These are phyloP conservation scores for Globodera ellingtonae DNA, from an alignment of 1,140 invertebrate genomes.

Conservation along the genomic window DNA sequence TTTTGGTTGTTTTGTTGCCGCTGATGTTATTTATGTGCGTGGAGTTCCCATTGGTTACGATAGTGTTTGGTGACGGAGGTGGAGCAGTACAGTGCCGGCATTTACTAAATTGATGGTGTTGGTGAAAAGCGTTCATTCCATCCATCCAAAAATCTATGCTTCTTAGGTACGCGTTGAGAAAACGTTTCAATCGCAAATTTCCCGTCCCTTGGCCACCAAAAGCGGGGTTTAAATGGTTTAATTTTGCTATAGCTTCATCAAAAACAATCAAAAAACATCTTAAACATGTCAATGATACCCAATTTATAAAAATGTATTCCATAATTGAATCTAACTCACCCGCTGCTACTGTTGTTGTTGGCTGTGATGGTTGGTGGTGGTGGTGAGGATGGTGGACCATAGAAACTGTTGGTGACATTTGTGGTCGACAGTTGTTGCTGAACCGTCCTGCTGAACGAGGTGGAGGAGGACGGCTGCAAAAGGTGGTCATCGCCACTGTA, in stretches of 20 bases:
- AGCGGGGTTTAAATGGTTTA: too few relatives aligned
- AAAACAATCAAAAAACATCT: too few relatives aligned
- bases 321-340: too few relatives aligned
- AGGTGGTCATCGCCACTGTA: background rate
- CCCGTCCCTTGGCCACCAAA: too few relatives aligned
- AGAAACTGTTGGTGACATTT: background rate
- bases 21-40: background rate
- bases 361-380: background rate
- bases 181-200: too few relatives aligned
- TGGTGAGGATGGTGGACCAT: background rate
- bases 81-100: background rate
- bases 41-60: background rate
- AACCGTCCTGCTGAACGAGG: background rate
- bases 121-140: background rate
- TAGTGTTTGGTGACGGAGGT: conserved; percentile 3
- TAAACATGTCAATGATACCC: too few relatives aligned
- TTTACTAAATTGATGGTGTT: background rate
- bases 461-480: background rate
- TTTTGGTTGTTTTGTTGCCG: background rate
- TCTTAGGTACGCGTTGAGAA: too few relatives aligned
- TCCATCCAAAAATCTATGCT: too few relatives aligned
- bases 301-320: too few relatives aligned
- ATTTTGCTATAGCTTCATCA: too few relatives aligned
- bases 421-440: background rate
- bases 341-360: background rate